Conservation (phyloP, 1,140 invertebrate species). For the Gryon sp. region DNA sequence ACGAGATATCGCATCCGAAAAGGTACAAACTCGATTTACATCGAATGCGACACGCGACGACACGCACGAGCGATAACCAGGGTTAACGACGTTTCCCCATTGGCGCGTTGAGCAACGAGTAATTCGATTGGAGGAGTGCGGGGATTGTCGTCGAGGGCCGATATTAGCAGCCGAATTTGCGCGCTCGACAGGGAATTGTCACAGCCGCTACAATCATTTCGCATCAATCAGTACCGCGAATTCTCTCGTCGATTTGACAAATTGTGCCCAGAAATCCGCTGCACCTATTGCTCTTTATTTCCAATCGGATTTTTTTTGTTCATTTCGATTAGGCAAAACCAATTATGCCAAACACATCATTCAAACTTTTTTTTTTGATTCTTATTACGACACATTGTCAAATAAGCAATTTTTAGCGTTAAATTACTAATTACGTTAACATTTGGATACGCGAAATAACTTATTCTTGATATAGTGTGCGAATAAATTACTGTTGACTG, state of each 20-base stretch:
- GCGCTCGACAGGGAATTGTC: slow-evolving; percentile 45
- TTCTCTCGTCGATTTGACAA: slow-evolving; percentile 49
- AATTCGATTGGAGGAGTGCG: slow-evolving; percentile 70
- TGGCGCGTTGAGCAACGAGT: slow-evolving; percentile 75
- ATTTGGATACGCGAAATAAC: too few species aligned
- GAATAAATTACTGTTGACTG: too few species aligned
- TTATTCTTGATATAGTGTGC: too few species aligned
- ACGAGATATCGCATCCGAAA: slow-evolving; percentile 63
- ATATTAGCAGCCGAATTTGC: slow-evolving; percentile 68
- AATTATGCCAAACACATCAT: slow-evolving; percentile 24
- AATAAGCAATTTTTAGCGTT: too few species aligned
- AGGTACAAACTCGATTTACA: slow-evolving; percentile 76
- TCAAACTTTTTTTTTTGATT: slow-evolving; percentile 41
- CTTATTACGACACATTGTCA: background rate
- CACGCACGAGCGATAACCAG: slow-evolving; percentile 75
- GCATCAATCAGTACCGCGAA: slow-evolving; percentile 57
- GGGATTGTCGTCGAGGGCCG: slow-evolving; percentile 23
- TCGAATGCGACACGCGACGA: slow-evolving; percentile 70
- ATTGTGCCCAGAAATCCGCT: slow-evolving; percentile 26
- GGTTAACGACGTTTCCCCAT: slow-evolving; percentile 77
- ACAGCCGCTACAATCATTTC: slow-evolving; percentile 54
- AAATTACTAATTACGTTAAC: too few species aligned
- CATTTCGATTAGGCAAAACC: slow-evolving; percentile 29
- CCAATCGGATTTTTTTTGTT: slow-evolving; percentile 32
- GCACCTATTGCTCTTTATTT: slow-evolving; percentile 40